These are phyloP conservation scores for Dromococcyx pavoninus DNA, from an alignment of 2,797 vertebrate species.

Conservation along the genomic window DNA sequence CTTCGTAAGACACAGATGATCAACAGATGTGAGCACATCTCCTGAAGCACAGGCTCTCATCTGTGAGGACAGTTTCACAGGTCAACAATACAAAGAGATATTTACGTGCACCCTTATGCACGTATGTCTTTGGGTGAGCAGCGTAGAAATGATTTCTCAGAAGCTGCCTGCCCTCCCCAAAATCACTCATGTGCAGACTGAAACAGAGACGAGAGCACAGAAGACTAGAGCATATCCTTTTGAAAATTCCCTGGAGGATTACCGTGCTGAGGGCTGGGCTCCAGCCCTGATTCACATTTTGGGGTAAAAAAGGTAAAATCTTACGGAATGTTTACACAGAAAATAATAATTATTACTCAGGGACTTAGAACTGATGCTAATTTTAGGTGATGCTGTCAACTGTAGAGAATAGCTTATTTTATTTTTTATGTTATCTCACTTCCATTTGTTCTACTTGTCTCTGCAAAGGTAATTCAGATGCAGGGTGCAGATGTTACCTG, in stretches of 20 bases:
- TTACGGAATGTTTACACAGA: background rate
- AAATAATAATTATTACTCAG: background rate
- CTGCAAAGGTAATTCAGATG: background rate
- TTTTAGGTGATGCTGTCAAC: background rate
- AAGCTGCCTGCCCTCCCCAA: background rate
- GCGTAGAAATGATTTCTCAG: background rate
- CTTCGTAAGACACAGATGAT: background rate
- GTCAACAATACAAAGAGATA: background rate
- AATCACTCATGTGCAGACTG: background rate
- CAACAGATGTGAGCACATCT: background rate
- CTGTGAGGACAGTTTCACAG: background rate
- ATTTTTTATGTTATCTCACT: constrained; percentile 1
- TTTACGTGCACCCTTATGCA: background rate
- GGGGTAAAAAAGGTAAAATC: background rate
- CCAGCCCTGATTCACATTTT: background rate
- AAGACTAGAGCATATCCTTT: background rate
- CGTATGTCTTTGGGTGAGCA: background rate
- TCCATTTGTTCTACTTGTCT: background rate
- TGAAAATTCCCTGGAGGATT: background rate
- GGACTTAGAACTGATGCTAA: background rate
- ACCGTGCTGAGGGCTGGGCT: background rate
- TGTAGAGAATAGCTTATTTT: background rate
- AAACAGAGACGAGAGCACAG: background rate
- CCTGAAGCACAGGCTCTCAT: background rate
- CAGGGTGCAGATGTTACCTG: background rate